Evolutionary conservation across 2,113 vertebrate species (phyloP), one percentile per base, ranked within the genome.

Genomic region (Gopherus evgoodei): DNA sequence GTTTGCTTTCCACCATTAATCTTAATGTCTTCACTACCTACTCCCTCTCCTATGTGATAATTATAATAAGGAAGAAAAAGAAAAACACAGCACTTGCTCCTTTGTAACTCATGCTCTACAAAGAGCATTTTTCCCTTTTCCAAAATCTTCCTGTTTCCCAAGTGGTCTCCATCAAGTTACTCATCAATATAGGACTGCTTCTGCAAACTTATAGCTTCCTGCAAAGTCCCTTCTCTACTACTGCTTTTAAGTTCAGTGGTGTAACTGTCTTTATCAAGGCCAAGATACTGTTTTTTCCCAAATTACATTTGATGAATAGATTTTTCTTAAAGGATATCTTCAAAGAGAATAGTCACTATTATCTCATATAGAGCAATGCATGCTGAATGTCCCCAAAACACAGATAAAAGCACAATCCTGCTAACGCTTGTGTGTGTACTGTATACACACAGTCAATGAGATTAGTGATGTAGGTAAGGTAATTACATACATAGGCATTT

Each of bases 291-390:
- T 7, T 72, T 22, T 38, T 88, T 81, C 54, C 75, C 75, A 79
- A 42, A 31, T 16, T 91, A 95, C 27, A 90, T 10, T 8, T 1
- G 9, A 90, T 50, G 47, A 92, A 90, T 11, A 49, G 25, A 3
- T 27, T 82, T 76, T 56, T 87, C 47, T 83, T 87, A 35, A 87
- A 89, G 17, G 2, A 53, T 38, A 95, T 53, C n/a, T 87, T 90
- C 90, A 79, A 0, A 2, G 0, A 56, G 44, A 52, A 59, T 1
- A 59, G 49, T 4, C 82, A 22, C 2, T 62, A 81, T 76, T 59
- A 29, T 11, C 24, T 27, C 16, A 81, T 7, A 11, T 1, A 13
- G 59, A 91, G 38, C 1, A 90, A 88, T 0, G 0, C 0, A 1
- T 29, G 35, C 0, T 0, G 17, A 84, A 50, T 90, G 93, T 88